Conservation (phyloP, 2,113 vertebrate species). For the Paralichthys olivaceus region DNA sequence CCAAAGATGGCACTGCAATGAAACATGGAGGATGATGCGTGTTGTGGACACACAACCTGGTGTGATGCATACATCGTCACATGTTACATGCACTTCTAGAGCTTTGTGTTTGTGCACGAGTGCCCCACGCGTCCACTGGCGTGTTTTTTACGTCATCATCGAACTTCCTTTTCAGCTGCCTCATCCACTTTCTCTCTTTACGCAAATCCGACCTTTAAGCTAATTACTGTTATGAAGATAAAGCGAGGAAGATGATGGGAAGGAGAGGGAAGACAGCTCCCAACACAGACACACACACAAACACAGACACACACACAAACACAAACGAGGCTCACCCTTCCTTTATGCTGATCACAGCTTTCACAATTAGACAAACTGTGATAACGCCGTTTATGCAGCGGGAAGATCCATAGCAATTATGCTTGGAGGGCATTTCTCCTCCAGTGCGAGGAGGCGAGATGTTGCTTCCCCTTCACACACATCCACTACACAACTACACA, state of each 20-base stretch:
- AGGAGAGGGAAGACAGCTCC: conserved; percentile 15
- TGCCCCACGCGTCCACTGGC: too few relatives aligned
- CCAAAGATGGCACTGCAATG: conserved; percentile 14
- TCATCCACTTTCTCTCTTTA: conserved; percentile 49
- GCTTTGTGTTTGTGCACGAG: too few relatives aligned
- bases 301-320: conserved; percentile 17
- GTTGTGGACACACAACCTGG: too few relatives aligned
- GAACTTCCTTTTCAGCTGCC: too few relatives aligned
- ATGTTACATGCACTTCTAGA: too few relatives aligned
- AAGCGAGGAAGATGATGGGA: conserved; percentile 36
- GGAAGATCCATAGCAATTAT: conserved; percentile 77
- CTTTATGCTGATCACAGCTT: conserved; percentile 79
- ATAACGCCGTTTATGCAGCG: conserved; percentile 71
- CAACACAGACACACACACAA: conserved; percentile 4
- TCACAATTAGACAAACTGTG: conserved; percentile 78
- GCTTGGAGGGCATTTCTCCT: conserved; percentile 78
- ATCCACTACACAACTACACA: not conserved
- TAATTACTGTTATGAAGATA: conserved; percentile 66
- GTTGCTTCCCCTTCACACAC: conserved; percentile 29
- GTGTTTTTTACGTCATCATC: too few relatives aligned
- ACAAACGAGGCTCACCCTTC: not conserved
- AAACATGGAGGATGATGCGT: too few relatives aligned
- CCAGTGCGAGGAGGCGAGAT: conserved; percentile 18
- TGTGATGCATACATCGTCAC: too few relatives aligned
- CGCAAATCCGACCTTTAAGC: conserved; percentile 66